Conservation (phyloP, 1,140 invertebrate genomes). For the Meloidogyne chitwoodi region DNA sequence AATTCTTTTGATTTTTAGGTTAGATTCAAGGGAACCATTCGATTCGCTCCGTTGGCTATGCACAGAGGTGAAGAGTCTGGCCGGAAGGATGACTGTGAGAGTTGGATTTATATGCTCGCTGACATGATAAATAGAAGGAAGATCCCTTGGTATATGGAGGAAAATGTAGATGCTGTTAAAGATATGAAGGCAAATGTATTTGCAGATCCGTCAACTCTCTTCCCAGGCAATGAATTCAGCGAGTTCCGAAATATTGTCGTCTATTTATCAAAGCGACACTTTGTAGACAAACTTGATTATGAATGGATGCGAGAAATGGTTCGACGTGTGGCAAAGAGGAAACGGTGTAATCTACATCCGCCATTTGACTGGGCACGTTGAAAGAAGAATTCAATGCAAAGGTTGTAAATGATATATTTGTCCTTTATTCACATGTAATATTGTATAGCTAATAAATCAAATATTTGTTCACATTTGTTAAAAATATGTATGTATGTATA, state of each 20-base stretch:
- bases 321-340: conserved; percentile 13
- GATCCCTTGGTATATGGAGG: conserved; percentile 19
- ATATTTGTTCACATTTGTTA: too few species aligned
- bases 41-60: conserved; percentile 37
- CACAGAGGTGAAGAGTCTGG: conserved; percentile 36
- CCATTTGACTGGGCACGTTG: conserved; percentile 25
- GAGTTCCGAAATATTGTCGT: conserved; percentile 25
- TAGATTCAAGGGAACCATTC: conserved; percentile 43
- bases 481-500: too few species aligned
- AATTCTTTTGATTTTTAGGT: conserved; percentile 8
- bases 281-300: conserved; percentile 44
- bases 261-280: conserved; percentile 33
- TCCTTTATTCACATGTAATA: too few species aligned
- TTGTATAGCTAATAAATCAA: too few species aligned
- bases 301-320: conserved; percentile 42
- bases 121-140: conserved; percentile 33
- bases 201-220: background rate
- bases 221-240: conserved; percentile 1
- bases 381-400: background rate
- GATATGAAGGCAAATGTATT: conserved; percentile 4
- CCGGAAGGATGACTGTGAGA: conserved; percentile 45
- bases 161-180: background rate
- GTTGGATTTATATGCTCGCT: conserved; percentile 44
- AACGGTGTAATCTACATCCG: background rate
- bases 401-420: too few species aligned